Base-by-base conservation (phyloP, 2,888 invertebrate species). In the Anorthoa munda region DNA sequence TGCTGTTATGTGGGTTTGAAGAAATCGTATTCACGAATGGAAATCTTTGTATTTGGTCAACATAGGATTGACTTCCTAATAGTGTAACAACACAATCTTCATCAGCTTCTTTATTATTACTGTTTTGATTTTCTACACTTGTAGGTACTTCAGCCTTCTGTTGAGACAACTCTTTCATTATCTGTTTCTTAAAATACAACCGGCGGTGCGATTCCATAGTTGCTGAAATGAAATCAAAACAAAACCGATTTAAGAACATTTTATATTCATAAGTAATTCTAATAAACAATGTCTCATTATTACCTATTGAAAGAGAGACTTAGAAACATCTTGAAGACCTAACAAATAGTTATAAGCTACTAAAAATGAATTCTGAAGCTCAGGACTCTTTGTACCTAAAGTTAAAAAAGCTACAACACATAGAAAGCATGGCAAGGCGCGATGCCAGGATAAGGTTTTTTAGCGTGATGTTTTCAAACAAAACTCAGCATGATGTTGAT, bases 131-230 rank as follows among this genome's bases (percentile, higher is more conserved):
- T 48, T 63, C 61, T 4, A 0, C 18, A 63, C 17, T 63, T 63
- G 11, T 48, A 48, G 18, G 61, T 63, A 48, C 48, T 63, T 63
- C 61, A 65, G 51, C 39, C 65, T 53, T 65, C 51, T 65, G 65
- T 65, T 65, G 15, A 65, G 65, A 65, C 65, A 65, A 53, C 65
- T 53, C 65, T 65, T 65, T 53, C 21, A 65, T 11, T 65, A 65
- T 65, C 21, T 65, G 31, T 65, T 65, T 65, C 65, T 65, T 65
- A 65, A 65, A 65, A 65, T 65, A 65, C 65, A 63, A 63, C 46
- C 63, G 63, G 63, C 46, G 65, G 4, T 65, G 65, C 39, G 65
- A 65, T 53, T 65, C 65, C 65, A 65, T 65, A 65, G n/a, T 64
- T 61, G 11, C 60, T 61, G 60, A 61, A 61, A 61, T 21, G 21